A percentile compares a stretch with the other conserved stretches of the same genome.
phyloP scores from a whole-genome alignment of 2,888 invertebrate species.

The Crocallis elinguaria region DNA sequence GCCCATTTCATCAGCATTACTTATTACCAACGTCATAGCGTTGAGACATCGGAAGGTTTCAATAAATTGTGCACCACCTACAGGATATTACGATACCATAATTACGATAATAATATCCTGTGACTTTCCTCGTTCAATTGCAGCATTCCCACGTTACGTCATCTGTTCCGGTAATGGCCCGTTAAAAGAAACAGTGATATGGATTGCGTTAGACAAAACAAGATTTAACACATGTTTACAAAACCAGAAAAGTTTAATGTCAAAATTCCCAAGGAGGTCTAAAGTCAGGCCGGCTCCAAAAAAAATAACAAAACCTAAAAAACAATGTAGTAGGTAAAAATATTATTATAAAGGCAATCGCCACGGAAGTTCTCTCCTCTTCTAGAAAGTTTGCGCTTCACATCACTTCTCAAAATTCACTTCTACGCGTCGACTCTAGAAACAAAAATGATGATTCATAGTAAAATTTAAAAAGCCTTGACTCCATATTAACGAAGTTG shows the following conservation, averaged over 20 bases:
- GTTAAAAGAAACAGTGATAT: slow-evolving; percentile 58
- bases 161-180: slow-evolving; percentile 61
- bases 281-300: too few species aligned
- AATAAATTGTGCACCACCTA: slow-evolving; percentile 36
- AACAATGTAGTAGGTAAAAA: too few species aligned
- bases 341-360: too few species aligned
- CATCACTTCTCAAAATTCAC: too few species aligned
- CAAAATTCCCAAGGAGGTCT: too few species aligned
- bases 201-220: slow-evolving; percentile 45
- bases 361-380: too few species aligned
- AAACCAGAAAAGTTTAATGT: slow-evolving; percentile 21
- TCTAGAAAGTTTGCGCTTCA: too few species aligned
- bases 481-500: too few species aligned
- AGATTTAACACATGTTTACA: slow-evolving; percentile 61
- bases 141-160: slow-evolving; percentile 73
- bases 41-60: slow-evolving; percentile 24
- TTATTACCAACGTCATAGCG: slow-evolving; percentile 17
- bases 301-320: too few species aligned
- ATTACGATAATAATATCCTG: slow-evolving; percentile 54
- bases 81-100: slow-evolving; percentile 53
- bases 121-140: slow-evolving; percentile 53
- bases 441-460: too few species aligned
- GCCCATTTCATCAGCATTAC: slow-evolving; percentile 2
- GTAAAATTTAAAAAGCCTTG: too few species aligned
- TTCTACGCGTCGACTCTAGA: too few species aligned